These are phyloP conservation scores for Tympanoctomys barrerae DNA, from an alignment of 2,797 vertebrate genomes.

Conservation along the genomic window DNA sequence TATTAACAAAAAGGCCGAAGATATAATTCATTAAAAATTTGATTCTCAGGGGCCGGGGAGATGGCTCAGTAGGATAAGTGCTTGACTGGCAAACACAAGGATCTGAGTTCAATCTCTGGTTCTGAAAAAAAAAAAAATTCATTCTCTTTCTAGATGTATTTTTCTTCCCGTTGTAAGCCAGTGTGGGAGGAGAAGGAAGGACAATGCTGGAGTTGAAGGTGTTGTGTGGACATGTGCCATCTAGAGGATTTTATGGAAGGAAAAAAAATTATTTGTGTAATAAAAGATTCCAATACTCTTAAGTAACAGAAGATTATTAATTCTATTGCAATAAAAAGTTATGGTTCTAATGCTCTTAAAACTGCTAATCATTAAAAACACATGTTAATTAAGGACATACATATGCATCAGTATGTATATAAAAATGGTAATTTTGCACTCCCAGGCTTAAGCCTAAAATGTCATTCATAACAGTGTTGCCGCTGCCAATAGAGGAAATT, in stretches of 20 bases:
- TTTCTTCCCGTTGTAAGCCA: constrained; percentile 72
- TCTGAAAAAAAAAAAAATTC: constrained; percentile 54
- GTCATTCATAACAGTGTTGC: constrained; percentile 2
- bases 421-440: constrained; percentile 35
- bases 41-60: constrained; percentile 30
- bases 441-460: constrained; percentile 47
- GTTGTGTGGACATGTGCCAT: constrained; percentile 76
- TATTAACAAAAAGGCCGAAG: constrained; percentile 6
- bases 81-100: too few species aligned
- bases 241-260: constrained; percentile 56
- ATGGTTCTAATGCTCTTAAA: constrained; percentile 45
- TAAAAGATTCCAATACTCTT: constrained; percentile 52
- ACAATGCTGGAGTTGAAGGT: constrained; percentile 32
- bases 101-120: too few species aligned
- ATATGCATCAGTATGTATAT: not conserved
- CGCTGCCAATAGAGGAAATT: constrained; percentile 41
- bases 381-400: constrained; percentile 52
- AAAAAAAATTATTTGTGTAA: constrained; percentile 58
- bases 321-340: constrained; percentile 55
- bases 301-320: constrained; percentile 53
- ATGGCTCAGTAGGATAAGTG: too few species aligned
- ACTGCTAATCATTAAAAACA: constrained; percentile 49
- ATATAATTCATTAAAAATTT: constrained; percentile 76
- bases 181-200: constrained; percentile 76
- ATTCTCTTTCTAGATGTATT: constrained; percentile 72